Percentiles rank a stretch among this genome's conserved stretches.
Evolutionary conservation across 2,888 invertebrate genomes (phyloP).

Genomic region (Oxystoma pomonae): DNA sequence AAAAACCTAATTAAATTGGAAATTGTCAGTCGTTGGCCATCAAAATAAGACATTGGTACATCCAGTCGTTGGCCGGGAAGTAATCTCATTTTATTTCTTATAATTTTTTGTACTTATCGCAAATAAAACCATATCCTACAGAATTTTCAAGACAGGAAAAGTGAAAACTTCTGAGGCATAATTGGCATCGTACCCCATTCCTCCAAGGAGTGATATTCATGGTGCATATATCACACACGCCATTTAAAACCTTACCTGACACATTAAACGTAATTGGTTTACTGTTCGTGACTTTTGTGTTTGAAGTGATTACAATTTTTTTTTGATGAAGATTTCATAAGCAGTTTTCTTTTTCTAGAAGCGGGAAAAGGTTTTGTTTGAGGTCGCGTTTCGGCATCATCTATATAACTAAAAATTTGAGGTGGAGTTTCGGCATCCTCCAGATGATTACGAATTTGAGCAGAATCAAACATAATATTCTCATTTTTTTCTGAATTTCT

Average conservation of each 20-base stretch:
- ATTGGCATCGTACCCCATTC: background rate
- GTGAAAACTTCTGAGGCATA: background rate
- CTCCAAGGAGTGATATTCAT: too few relatives aligned
- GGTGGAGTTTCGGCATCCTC: too few relatives aligned
- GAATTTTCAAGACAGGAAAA: background rate
- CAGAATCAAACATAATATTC: too few relatives aligned
- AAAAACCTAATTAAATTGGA: background rate
- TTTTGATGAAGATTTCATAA: too few relatives aligned
- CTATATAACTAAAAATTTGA: too few relatives aligned
- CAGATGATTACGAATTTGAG: too few relatives aligned
- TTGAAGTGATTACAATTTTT: background rate
- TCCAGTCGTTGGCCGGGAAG: background rate
- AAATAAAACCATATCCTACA: background rate
- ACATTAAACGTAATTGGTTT: background rate
- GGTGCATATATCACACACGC: too few relatives aligned
- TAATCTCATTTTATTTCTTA: background rate
- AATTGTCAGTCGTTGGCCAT: background rate
- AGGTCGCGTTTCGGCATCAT: too few relatives aligned
- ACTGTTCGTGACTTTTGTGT: background rate
- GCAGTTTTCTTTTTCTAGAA: too few relatives aligned
- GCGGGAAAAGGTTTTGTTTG: too few relatives aligned
- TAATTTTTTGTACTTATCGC: background rate
- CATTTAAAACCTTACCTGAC: background rate
- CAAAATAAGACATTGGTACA: background rate
- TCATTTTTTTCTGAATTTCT: too few relatives aligned